Percentiles rank a stretch among this genome's conserved stretches.
phyloP scores from a whole-genome alignment of 2,797 vertebrate species.

The Thalassophryne amazonica region DNA sequence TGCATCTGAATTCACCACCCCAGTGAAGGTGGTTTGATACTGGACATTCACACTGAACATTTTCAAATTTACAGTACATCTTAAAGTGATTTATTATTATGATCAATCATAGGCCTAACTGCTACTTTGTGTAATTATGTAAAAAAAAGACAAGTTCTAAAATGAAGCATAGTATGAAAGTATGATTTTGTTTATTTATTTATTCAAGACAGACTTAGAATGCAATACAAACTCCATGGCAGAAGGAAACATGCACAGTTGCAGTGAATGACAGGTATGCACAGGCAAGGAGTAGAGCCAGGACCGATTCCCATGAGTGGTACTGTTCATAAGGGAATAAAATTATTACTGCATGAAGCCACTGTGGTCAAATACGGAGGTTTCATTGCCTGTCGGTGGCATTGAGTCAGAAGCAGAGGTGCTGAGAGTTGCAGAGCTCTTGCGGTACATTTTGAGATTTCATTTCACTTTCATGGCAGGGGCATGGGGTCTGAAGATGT shows the following conservation, averaged over 20 bases:
- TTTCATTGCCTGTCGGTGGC: constrained; percentile 50
- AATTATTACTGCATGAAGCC: constrained; percentile 45
- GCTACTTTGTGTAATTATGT: background rate
- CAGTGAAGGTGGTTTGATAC: no score
- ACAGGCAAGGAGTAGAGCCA: constrained; percentile 14
- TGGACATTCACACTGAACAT: no score
- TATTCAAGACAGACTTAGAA: constrained; percentile 16
- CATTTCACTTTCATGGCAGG: constrained; percentile 72
- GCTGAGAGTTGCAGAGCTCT: constrained; percentile 63
- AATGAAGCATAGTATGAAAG: no score
- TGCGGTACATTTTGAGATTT: constrained; percentile 60
- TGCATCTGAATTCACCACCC: no score
- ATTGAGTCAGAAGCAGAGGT: constrained; percentile 61
- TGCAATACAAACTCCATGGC: constrained; percentile 14
- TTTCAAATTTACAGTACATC: no score
- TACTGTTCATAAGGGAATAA: constrained; percentile 34
- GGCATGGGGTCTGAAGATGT: constrained; percentile 71
- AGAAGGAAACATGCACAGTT: constrained; percentile 34
- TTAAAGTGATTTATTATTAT: no score
- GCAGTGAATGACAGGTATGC: constrained; percentile 43
- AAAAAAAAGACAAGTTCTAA: no score
- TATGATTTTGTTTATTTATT: constrained; percentile 18
- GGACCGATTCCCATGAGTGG: constrained; percentile 50
- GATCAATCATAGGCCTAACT: no score
- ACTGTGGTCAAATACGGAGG: constrained; percentile 57